A percentile compares a stretch with the other conserved stretches of the same genome.
phyloP scores from a whole-genome alignment of 2,888 invertebrate species.

The Cephus runcator region DNA sequence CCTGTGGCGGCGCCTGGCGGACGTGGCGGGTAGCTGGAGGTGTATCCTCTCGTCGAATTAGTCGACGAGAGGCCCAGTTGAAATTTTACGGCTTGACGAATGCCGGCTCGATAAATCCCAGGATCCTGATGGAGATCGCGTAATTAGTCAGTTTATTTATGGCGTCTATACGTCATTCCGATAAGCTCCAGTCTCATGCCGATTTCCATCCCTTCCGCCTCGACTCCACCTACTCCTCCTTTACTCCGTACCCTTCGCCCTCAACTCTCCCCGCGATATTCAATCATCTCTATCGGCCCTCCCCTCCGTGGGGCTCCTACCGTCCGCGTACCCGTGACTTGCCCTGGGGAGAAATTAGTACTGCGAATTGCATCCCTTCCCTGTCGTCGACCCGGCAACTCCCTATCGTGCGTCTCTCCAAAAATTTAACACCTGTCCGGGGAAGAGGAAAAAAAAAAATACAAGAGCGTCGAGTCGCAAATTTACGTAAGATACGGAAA shows the following conservation, averaged over 20 bases:
- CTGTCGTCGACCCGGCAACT: background rate
- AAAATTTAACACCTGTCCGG: background rate
- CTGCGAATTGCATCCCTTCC: background rate
- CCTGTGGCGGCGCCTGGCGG: background rate
- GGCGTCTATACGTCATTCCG: conserved; percentile 19
- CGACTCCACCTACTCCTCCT: background rate
- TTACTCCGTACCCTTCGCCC: background rate
- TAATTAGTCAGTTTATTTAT: conserved; percentile 28
- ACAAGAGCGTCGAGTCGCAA: background rate
- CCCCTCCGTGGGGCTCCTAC: background rate
- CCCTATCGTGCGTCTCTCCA: background rate
- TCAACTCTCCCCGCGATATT: background rate
- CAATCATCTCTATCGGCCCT: conserved; percentile 1
- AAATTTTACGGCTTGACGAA: conserved; percentile 29
- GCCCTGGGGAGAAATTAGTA: background rate
- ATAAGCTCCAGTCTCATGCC: conserved; percentile 10
- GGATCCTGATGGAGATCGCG: conserved; percentile 26
- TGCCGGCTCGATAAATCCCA: conserved; percentile 23
- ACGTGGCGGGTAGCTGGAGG: background rate
- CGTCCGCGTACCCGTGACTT: background rate
- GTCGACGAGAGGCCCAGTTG: conserved; percentile 17
- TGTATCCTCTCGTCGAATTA: conserved; percentile 6
- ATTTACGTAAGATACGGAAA: background rate
- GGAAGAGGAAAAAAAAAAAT: background rate
- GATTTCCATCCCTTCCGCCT: background rate